Evolutionary conservation across 1,140 invertebrate genomes (phyloP), one percentile per base, ranked within the genome.

Genomic region (Venustaconcha ellipsiformis): DNA sequence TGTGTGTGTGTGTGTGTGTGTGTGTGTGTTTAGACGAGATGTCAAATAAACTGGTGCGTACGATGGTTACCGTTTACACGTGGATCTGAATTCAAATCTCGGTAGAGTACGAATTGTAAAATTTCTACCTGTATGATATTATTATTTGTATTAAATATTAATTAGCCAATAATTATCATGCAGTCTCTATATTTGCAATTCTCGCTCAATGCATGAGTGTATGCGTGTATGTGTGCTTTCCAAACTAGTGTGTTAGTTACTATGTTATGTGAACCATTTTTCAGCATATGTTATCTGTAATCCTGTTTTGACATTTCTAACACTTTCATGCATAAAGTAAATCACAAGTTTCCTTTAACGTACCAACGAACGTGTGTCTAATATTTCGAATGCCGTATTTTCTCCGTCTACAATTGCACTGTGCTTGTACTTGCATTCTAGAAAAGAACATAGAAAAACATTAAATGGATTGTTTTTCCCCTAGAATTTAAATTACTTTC

Each of bases 341-440:
- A 23, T 12, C 0, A 12, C 30, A 68, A 8, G 17, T 55, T 26
- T 68, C 11, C n/a, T 48, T 13, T 0, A 57, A 78, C 82, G 77
- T 79, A 85, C 85, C 70, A 78, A 60, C 17, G 84, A 87, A 89
- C 96, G 96, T 30, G 95, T 96, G 89, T 98, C 96, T 70, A 96
- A 91, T 80, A 98, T 95, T 91, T 98, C 96, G 85, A 96, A 97
- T 17, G 97, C 92, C 69, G 97, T 94, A 18, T 96, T 94, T 86
- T 98, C 96, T 11, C 94, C 94, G 84, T 98, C 96, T n/a, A 98
- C 93, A 79, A 96, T 89, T 17, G 95, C 94, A 89, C 96, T 96
- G 87, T 96, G 95, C 84, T 96, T 97, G 88, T 97, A 97, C 87
- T 94, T 92, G 84, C 94, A 94, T 87, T 95, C 95, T 96, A 91